A percentile compares a stretch with the other conserved stretches of the same genome.
Evolutionary conservation across 2,113 vertebrate species (phyloP).

Genomic region (Hiodon tergisus): DNA sequence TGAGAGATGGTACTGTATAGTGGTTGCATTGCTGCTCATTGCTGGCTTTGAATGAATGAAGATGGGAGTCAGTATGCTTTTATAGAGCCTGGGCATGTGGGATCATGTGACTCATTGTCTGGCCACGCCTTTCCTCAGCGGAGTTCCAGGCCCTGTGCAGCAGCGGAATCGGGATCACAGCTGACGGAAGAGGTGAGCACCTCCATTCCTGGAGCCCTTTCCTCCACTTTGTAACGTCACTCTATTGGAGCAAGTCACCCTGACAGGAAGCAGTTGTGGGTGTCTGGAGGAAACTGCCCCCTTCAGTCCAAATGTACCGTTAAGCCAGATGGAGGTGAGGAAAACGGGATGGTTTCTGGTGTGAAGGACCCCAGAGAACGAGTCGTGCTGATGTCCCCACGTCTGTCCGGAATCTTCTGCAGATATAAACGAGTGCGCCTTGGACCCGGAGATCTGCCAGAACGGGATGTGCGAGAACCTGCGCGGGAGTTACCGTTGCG

Average conservation of each 20-base stretch:
- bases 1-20: not conserved
- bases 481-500: conserved; percentile 86
- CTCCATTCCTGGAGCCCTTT: not conserved
- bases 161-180: conserved; percentile 75
- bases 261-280: too few species aligned
- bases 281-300: too few species aligned
- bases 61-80: too few species aligned
- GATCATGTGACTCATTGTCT: not conserved
- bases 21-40: too few species aligned
- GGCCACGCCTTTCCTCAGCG: conserved; percentile 60
- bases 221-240: too few species aligned
- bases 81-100: too few species aligned
- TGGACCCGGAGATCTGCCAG: conserved; percentile 90
- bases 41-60: too few species aligned
- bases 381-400: not conserved
- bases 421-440: conserved; percentile 96
- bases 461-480: conserved; percentile 95
- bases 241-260: too few species aligned
- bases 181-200: conserved; percentile 72
- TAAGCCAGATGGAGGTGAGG: too few species aligned
- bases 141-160: conserved; percentile 89
- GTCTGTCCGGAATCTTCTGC: conserved; percentile 18
- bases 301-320: too few species aligned
- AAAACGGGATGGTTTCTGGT: too few species aligned
- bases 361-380: too few species aligned